phyloP scores from a whole-genome alignment of 1,140 invertebrate genomes.

The Lineus longissimus region DNA sequence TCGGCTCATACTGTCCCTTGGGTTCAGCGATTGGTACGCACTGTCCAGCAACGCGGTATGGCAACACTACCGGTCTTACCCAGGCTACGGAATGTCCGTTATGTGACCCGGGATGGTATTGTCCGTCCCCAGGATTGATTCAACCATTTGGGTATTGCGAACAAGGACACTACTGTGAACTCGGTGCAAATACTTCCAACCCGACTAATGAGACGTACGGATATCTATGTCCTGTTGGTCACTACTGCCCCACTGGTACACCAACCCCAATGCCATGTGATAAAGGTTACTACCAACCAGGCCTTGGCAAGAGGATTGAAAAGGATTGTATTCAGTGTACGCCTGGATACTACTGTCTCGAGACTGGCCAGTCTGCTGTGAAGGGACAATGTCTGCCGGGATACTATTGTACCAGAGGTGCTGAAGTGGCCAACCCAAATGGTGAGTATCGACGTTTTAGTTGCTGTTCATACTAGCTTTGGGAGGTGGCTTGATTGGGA shows the following conservation, averaged over 20 bases:
- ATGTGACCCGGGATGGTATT: conserved; percentile 43
- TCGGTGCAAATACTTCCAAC: conserved; percentile 31
- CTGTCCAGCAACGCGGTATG: neutral
- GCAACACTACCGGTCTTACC: conserved; percentile 5
- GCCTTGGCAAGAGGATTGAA: conserved; percentile 22
- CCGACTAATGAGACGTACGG: conserved; percentile 36
- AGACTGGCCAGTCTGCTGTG: conserved; percentile 28
- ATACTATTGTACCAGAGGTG: conserved; percentile 39
- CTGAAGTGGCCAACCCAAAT: conserved; percentile 40
- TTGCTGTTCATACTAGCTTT: no score
- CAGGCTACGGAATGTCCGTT: conserved; percentile 31
- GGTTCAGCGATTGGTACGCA: conserved; percentile 16
- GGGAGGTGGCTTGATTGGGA: no score
- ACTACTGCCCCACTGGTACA: conserved; percentile 36
- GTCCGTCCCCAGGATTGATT: conserved; percentile 29
- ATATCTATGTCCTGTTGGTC: conserved; percentile 40
- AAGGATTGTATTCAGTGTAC: conserved; percentile 35
- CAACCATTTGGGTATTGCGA: conserved; percentile 30
- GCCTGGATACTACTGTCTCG: conserved; percentile 34
- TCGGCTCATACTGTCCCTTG: conserved; percentile 1
- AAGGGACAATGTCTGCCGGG: conserved; percentile 36
- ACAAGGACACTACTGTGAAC: conserved; percentile 42
- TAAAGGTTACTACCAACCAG: conserved; percentile 41
- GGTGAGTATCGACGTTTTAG: no score
- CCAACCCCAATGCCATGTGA: conserved; percentile 35